Base-by-base conservation (phyloP, 2,113 vertebrate species). In the Bubo bubo region DNA sequence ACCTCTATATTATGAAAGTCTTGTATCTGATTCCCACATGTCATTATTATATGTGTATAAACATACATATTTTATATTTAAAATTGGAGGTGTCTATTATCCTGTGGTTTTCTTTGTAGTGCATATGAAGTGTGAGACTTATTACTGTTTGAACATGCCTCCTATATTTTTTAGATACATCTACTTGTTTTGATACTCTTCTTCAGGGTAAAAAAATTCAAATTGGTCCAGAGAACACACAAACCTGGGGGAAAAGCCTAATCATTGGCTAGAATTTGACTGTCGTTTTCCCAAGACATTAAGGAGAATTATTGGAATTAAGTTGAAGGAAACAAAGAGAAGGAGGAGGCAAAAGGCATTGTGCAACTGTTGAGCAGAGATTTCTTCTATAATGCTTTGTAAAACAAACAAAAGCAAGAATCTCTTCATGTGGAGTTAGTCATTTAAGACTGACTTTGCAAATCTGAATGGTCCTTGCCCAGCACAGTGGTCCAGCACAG, bases 101-200 rank as follows among this genome's bases (percentile, higher is more conserved):
- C 34, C 72, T 94, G 88, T 90, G 92, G 97, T 94, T 96, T 97
- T 86, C 92, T 96, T 96, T 97, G 88, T 96, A 97, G 90, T 95
- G 96, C 88, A 93, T 93, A 96, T 95, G 79, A 96, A 94, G 67
- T 55, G 88, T 95, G 92, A 94, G 90, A 96, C 79, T 71, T 94
- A 18, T 1, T 90, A 80, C 79, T 94, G 94, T 92, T 86, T 92
- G 72, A 96, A 94, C 93, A 94, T 92, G 88, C 50, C 86, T 86
- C 6, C 86, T 90, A 3, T 88, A 55, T 56, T 28, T 89, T 96
- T 97, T 60, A 86, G 82, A 80, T 88, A 77, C 30, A 80, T 41
- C 39, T 94, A 70, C 63, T 83, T 86, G 41, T 70, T 96, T 94
- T 93, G 45, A n/a, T 86, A 86, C 7, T 86, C 50, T 79, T 91